Evolutionary conservation across 2,888 invertebrate genomes (phyloP).

Genomic region (Parelbella ahira): DNA sequence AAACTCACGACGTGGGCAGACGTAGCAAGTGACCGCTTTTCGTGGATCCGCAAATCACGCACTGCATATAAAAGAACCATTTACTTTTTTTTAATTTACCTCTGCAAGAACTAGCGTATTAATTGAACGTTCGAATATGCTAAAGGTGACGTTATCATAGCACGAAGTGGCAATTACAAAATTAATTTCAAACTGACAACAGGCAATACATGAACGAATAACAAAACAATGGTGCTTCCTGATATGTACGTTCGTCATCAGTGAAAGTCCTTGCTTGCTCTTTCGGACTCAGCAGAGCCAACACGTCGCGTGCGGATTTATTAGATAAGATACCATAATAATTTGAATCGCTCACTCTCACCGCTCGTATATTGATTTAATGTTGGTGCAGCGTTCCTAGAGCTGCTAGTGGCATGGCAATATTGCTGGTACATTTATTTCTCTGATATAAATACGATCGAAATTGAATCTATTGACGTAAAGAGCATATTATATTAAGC

Average conservation of each 20-base stretch:
- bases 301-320: constrained; percentile 36
- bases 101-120: no score
- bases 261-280: constrained; percentile 52
- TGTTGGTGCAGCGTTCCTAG: background rate
- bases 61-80: constrained; percentile 37
- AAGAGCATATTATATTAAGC: no score
- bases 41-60: constrained; percentile 36
- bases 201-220: constrained; percentile 4
- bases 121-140: no score
- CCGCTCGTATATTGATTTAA: constrained; percentile 11
- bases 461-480: no score
- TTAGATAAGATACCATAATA: constrained; percentile 34
- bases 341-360: constrained; percentile 30
- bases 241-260: constrained; percentile 33
- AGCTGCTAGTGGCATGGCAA: background rate
- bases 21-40: constrained; percentile 50
- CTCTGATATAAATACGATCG: no score
- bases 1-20: constrained; percentile 45
- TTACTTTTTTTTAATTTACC: no score
- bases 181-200: constrained; percentile 19
- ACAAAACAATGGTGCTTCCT: constrained; percentile 19
- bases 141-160: no score
- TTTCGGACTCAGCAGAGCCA: constrained; percentile 24
- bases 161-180: no score
- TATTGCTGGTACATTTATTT: background rate